Evolutionary conservation across 2,113 vertebrate genomes (phyloP), one percentile per base, ranked within the genome.

Genomic region (Dicrurus megarhynchus): DNA sequence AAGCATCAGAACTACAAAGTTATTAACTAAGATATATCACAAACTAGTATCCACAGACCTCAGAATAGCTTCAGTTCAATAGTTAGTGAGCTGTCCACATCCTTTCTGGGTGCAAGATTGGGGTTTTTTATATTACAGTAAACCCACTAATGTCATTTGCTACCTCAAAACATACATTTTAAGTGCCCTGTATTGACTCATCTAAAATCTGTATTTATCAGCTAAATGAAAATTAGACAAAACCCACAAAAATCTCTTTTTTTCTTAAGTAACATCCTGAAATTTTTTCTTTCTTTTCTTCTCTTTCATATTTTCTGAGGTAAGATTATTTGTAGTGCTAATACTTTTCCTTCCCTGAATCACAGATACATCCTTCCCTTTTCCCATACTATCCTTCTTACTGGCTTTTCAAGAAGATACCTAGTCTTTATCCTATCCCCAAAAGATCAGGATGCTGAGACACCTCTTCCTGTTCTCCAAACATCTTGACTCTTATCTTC

Each of bases 21-120:
- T 94, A 88, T 86, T 94, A 90, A 95, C 71, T 71, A 74, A 90
- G 59, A 86, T 74, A 32, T 84, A 84, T 67, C 56, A 74, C 22
- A 93, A 83, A 77, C 59, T 55, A 76, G 22, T 56, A 52, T 60
- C 35, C 42, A 68, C 33, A 73, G 21, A 78, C 52, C n/a, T 52
- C 42, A n/a, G 35, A 83, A 63, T 20, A 70, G 22, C 32, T 93
- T 88, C 55, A 93, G 46, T 84, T 76, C 53, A 76, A 35, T 21
- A 75, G 37, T 37, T 87, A 71, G 39, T n/a, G 42, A 79, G 30
- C 5, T 76, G 21, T 42, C 24, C 20, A 18, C 13, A n/a, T 33
- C 37, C 30, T 63, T 64, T 86, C 76, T 60, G 16, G 16, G 10
- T 52, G 9, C 8, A 59, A 68, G 30, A 42, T 7, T 39, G 20